Evolutionary conservation across 2,797 vertebrate genomes (phyloP).

Genomic region (Harpagifer antarcticus): DNA sequence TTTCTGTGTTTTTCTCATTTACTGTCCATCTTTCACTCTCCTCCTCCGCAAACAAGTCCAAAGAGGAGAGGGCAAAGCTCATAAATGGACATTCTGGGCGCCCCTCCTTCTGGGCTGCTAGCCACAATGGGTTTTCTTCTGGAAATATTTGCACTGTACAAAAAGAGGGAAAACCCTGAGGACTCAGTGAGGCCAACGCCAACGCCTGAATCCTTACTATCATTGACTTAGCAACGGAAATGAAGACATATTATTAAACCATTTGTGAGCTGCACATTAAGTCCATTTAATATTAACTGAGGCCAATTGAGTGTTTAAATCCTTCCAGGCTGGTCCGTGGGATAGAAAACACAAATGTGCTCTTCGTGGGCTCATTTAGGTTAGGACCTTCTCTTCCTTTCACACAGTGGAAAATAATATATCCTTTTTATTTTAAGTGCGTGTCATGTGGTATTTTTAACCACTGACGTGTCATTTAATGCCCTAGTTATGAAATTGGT

Average conservation of each 20-base stretch:
- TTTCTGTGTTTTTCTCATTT: slow-evolving; percentile 8
- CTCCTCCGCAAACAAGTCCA: slow-evolving; percentile 8
- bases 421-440: slow-evolving; percentile 31
- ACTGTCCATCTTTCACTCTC: background rate
- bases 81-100: slow-evolving; percentile 69
- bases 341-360: slow-evolving; percentile 46
- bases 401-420: slow-evolving; percentile 57
- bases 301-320: slow-evolving; percentile 49
- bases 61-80: background rate
- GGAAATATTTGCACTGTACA: background rate
- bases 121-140: background rate
- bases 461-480: slow-evolving; percentile 7
- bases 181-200: slow-evolving; percentile 3
- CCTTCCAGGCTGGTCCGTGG: slow-evolving; percentile 48
- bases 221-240: slow-evolving; percentile 59
- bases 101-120: slow-evolving; percentile 78
- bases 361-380: slow-evolving; percentile 50
- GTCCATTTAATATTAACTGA: slow-evolving; percentile 62
- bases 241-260: slow-evolving; percentile 60
- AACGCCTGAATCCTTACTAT: slow-evolving; percentile 36
- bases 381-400: slow-evolving; percentile 69
- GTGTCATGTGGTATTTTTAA: slow-evolving; percentile 20
- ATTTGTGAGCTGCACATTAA: slow-evolving; percentile 54
- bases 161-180: slow-evolving; percentile 15
- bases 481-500: slow-evolving; percentile 1